These are phyloP conservation scores for Gallinago undulata DNA, from an alignment of 2,113 vertebrate species.

Conservation along the genomic window DNA sequence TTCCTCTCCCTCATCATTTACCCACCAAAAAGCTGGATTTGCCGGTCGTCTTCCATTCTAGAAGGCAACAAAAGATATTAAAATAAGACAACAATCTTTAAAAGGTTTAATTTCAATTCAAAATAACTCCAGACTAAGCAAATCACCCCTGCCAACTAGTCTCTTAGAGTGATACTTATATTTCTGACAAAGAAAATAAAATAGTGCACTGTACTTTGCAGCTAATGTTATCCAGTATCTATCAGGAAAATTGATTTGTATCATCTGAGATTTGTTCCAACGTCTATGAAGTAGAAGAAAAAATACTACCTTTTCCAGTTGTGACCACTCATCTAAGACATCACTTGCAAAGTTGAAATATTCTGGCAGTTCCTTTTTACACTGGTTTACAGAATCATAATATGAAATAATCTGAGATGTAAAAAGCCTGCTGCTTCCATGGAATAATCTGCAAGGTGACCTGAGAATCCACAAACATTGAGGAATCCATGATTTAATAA, in stretches of 20 bases:
- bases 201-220: not conserved
- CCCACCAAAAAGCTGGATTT: slow-evolving; percentile 75
- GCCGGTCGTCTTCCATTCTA: slow-evolving; percentile 50
- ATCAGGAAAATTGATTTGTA: not conserved
- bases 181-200: not conserved
- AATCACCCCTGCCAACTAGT: not conserved
- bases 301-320: slow-evolving; percentile 76
- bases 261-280: not conserved
- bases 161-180: not conserved
- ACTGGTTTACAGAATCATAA: slow-evolving; percentile 71
- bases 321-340: slow-evolving; percentile 77
- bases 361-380: slow-evolving; percentile 65
- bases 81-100: not conserved
- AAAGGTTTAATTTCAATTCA: not conserved
- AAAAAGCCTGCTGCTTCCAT: not conserved
- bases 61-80: not conserved
- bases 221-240: not conserved
- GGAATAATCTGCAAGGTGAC: not conserved
- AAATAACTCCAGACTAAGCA: not conserved
- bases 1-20: slow-evolving; percentile 44
- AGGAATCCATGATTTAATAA: not conserved
- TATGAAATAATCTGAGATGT: slow-evolving; percentile 63
- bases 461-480: not conserved
- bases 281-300: not conserved
- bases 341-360: slow-evolving; percentile 84